Evolutionary conservation across 2,888 invertebrate species (phyloP).

Genomic region (Agriopis leucophaearia): DNA sequence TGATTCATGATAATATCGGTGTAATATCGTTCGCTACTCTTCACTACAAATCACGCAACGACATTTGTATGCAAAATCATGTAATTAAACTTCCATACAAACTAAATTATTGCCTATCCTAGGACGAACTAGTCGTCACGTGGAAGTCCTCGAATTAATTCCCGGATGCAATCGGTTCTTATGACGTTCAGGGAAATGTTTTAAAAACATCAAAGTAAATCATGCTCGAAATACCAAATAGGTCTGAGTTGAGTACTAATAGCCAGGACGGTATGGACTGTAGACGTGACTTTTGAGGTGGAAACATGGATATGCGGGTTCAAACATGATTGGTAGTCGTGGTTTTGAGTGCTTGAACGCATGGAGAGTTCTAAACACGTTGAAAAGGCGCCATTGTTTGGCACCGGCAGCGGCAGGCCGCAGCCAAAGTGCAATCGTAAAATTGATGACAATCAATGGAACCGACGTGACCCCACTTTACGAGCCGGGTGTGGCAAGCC

Average conservation of each 20-base stretch:
- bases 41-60: slow-evolving; percentile 15
- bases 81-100: slow-evolving; percentile 11
- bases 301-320: slow-evolving; percentile 2
- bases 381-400: slow-evolving; percentile 22
- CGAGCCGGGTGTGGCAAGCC: slow-evolving; percentile 42
- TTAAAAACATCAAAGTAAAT: slow-evolving; percentile 37
- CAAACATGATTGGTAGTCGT: not conserved
- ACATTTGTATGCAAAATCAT: slow-evolving; percentile 15
- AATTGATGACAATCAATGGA: slow-evolving; percentile 43
- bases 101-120: slow-evolving; percentile 11
- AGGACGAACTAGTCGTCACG: slow-evolving; percentile 8
- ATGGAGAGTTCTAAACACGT: not conserved
- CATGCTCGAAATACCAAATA: slow-evolving; percentile 43
- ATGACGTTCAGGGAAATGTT: slow-evolving; percentile 40
- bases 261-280: slow-evolving; percentile 10
- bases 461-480: slow-evolving; percentile 43
- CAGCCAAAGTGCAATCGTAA: slow-evolving; percentile 37
- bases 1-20: slow-evolving; percentile 15
- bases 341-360: not conserved
- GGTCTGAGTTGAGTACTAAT: slow-evolving; percentile 28
- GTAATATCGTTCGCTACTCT: slow-evolving; percentile 20
- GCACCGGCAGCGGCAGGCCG: slow-evolving; percentile 2
- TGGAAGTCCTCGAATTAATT: slow-evolving; percentile 36
- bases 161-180: slow-evolving; percentile 41
- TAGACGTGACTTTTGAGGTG: slow-evolving; percentile 27